Conservation (phyloP, 2,797 vertebrate genomes). For the Malacoctenus gilli region DNA sequence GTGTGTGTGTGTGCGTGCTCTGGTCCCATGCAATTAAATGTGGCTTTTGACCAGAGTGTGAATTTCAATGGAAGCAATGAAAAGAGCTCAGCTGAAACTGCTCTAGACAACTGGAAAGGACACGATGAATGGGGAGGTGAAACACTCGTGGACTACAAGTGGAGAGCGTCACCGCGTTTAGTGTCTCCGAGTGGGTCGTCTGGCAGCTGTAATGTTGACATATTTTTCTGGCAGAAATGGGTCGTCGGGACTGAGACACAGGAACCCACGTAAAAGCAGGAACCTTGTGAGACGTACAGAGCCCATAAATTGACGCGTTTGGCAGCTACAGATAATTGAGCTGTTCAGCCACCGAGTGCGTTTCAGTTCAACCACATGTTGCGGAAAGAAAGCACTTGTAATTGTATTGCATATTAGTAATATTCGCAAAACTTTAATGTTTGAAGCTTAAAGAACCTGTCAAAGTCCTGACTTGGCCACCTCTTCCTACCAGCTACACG, state of each 20-base stretch:
- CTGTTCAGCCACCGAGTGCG: neutral
- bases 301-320: too few relatives aligned
- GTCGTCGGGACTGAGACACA: too few relatives aligned
- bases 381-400: constrained; percentile 19
- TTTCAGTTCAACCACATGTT: constrained; percentile 9
- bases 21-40: constrained; percentile 23
- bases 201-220: constrained; percentile 11
- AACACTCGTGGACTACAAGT: constrained; percentile 27
- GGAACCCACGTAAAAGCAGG: too few relatives aligned
- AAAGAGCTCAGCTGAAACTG: constrained; percentile 49
- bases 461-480: constrained; percentile 8
- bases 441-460: constrained; percentile 33
- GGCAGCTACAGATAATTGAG: too few relatives aligned
- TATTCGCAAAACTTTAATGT: constrained; percentile 17
- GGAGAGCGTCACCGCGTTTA: constrained; percentile 26
- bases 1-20: constrained; percentile 1
- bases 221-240: constrained; percentile 29
- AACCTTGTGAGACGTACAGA: too few relatives aligned
- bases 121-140: constrained; percentile 38
- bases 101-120: constrained; percentile 34
- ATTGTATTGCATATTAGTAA: constrained; percentile 10
- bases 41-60: constrained; percentile 28
- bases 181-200: constrained; percentile 28
- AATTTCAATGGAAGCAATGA: constrained; percentile 47
- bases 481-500: constrained; percentile 11